Percentiles rank a stretch among this genome's conserved stretches.
These are phyloP conservation scores for Leptarthrus brevirostris DNA, from an alignment of 2,888 invertebrate genomes.

Conservation along the genomic window DNA sequence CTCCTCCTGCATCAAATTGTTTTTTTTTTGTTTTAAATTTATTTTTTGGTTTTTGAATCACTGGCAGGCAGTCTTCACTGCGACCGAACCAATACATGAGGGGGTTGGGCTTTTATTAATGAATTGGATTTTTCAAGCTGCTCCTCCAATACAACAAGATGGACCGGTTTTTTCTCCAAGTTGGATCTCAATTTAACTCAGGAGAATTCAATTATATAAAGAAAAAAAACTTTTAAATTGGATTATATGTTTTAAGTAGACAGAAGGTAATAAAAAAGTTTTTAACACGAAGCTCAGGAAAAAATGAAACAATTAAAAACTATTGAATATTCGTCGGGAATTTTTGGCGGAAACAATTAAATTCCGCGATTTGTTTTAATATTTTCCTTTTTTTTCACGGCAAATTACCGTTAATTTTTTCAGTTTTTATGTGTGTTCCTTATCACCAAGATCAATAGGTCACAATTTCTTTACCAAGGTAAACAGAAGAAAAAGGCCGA, in stretches of 20 bases:
- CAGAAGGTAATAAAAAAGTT: not conserved
- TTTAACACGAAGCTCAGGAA: not conserved
- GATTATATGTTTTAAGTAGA: slow-evolving; percentile 23
- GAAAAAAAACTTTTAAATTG: slow-evolving; percentile 25
- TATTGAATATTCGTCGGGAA: not conserved
- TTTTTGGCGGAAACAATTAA: not conserved
- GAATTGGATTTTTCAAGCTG: slow-evolving; percentile 29
- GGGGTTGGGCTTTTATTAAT: slow-evolving; percentile 42
- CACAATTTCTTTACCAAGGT: too few species aligned
- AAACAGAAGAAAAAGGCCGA: too few species aligned
- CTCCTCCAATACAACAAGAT: slow-evolving; percentile 16
- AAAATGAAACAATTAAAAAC: not conserved
- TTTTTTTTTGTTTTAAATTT: slow-evolving; percentile 16
- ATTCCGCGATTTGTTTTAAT: not conserved
- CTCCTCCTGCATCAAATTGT: slow-evolving; percentile 18
- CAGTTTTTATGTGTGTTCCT: too few species aligned
- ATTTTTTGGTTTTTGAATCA: not conserved
- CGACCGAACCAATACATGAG: not conserved
- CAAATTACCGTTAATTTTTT: not conserved
- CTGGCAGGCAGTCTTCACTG: not conserved
- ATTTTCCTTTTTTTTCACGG: not conserved
- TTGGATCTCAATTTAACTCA: not conserved
- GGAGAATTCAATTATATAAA: slow-evolving; percentile 25
- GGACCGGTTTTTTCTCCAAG: slow-evolving; percentile 4
- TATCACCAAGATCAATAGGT: not conserved